A percentile compares a stretch with the other conserved stretches of the same genome.
phyloP scores from a whole-genome alignment of 2,113 vertebrate genomes.

The Theropithecus gelada region DNA sequence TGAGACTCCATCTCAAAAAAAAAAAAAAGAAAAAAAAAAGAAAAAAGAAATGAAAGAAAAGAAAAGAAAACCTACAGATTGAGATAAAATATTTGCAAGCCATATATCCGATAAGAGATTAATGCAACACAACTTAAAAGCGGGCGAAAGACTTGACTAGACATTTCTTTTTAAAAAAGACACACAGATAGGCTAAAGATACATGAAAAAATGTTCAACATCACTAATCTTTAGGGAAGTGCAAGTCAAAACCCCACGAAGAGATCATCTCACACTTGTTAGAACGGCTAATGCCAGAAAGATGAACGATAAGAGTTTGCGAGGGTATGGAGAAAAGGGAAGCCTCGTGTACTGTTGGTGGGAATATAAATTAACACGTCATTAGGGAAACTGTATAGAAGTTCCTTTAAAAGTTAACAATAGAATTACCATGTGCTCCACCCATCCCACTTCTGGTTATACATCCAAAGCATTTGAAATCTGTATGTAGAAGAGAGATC shows the following conservation, averaged over 20 bases:
- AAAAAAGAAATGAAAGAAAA: no score
- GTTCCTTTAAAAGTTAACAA: background rate
- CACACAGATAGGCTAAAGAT: background rate
- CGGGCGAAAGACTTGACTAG: background rate
- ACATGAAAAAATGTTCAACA: background rate
- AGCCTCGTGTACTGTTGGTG: fast-evolving
- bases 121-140: background rate
- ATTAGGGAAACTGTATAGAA: background rate
- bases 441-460: background rate
- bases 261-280: background rate
- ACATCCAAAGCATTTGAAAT: background rate
- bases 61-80: background rate
- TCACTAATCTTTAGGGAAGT: background rate
- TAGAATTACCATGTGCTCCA: background rate
- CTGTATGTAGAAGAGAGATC: background rate
- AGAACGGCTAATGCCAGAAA: fast-evolving
- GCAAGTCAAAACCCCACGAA: background rate
- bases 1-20: no score
- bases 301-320: fast-evolving
- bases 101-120: background rate
- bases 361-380: background rate
- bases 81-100: background rate
- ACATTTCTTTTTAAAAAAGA: background rate
- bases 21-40: no score
- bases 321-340: background rate